Base-by-base conservation (phyloP, 2,888 invertebrate genomes). In the Linnaemya vulpina region DNA sequence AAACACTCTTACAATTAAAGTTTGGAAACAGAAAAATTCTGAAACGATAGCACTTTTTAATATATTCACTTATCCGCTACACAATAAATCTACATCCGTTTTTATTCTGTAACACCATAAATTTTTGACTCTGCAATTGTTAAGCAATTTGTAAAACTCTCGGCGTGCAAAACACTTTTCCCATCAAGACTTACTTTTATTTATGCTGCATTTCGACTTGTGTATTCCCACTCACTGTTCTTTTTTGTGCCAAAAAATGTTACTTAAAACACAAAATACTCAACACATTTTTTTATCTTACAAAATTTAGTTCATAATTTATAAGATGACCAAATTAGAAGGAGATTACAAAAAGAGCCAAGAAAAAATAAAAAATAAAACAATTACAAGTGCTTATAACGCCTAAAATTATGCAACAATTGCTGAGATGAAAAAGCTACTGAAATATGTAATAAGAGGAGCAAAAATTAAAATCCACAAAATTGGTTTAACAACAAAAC, bases 321-420 rank as follows among this genome's bases (percentile, higher is more conserved):
- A 81, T 84, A 77, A 77, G 68, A 77, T 76, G 73, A 9, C 43
- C 67, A 81, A 46, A 65, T n/a, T 35, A 40, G 43, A 20, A 53
- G 51, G 35, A 53, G n/a, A 15, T 0, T 11, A 62, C 2, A 13
- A 17, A 22, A 35, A 35, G 20, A 43, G 11, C 22, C 38, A 9
- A 68, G 11, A 77, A 10, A 53, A 51, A 68, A 46, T 9, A 40
- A 60, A 68, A 70, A 63, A 63, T 55, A 65, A 79, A 71, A 79
- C 63, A 74, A 85, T 82, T 85, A 74, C 78, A 78, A 63, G 38
- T 60, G 60, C 55, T 63, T 78, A 71, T 58, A 82, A 55, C 46
- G 78, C 83, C 83, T 68, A 74, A 83, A 83, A 78, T 43, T 67
- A 78, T 83, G 83, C 22, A 38, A 68, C 53, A 49, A 51, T 62